These are phyloP conservation scores for Chascanopsetta lugubris DNA, from an alignment of 2,113 vertebrate genomes.

Conservation along the genomic window DNA sequence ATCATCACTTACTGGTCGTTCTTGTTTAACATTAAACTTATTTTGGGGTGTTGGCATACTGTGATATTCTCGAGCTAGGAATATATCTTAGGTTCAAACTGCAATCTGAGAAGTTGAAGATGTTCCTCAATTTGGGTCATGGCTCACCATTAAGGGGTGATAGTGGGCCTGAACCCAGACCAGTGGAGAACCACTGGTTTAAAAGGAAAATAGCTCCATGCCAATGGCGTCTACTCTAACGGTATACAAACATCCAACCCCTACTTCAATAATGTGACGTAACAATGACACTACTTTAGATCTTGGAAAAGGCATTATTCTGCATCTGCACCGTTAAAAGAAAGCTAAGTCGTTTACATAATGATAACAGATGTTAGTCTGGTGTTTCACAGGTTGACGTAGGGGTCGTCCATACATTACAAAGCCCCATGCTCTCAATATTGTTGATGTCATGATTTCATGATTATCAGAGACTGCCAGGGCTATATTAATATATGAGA, in stretches of 20 bases:
- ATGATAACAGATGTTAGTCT: constrained; percentile 33
- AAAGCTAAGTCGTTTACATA: constrained; percentile 3
- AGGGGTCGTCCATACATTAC: constrained; percentile 42
- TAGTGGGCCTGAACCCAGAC: no score
- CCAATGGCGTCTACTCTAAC: background rate
- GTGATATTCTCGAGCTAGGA: no score
- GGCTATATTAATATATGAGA: background rate
- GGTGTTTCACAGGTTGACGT: constrained; percentile 28
- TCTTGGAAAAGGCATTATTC: background rate
- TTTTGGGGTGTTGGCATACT: no score
- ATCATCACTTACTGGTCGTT: no score
- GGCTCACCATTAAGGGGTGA: no score
- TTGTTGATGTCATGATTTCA: constrained; percentile 2
- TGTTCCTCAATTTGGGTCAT: no score
- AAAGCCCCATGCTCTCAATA: constrained; percentile 3
- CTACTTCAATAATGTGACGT: background rate
- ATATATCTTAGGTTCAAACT: no score
- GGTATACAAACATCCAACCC: background rate
- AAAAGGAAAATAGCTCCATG: background rate
- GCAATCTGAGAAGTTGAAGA: no score
- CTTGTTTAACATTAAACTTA: no score
- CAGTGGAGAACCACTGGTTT: background rate
- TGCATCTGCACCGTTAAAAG: constrained; percentile 3
- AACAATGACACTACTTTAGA: background rate
- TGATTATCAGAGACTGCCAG: background rate